These are phyloP conservation scores for Eulemur mongoz DNA, from an alignment of 2,797 vertebrate species.

Conservation along the genomic window DNA sequence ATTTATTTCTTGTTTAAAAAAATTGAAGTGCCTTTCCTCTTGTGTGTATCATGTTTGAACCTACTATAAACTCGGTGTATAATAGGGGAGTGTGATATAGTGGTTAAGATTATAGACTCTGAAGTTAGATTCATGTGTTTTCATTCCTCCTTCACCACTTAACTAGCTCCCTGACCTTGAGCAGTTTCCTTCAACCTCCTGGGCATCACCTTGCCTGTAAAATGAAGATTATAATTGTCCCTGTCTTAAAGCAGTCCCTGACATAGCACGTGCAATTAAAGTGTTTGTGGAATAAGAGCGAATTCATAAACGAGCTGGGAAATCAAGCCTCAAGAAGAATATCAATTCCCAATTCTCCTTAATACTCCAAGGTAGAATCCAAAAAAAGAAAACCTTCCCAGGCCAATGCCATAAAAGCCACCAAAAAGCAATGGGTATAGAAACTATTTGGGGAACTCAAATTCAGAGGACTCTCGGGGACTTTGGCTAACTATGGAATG, in stretches of 20 bases:
- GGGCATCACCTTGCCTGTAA: neutral
- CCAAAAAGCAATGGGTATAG: neutral
- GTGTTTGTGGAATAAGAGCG: neutral
- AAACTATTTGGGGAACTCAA: neutral
- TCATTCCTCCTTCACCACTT: neutral
- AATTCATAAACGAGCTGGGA: constrained; percentile 9
- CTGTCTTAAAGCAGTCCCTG: neutral
- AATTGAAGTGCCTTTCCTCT: neutral
- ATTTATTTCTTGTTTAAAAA: neutral
- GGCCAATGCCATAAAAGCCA: neutral
- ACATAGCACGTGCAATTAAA: neutral
- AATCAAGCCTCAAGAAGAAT: neutral
- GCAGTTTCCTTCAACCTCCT: neutral
- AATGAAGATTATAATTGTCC: neutral
- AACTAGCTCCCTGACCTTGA: neutral
- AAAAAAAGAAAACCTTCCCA: neutral
- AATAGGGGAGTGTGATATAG: neutral
- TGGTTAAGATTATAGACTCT: neutral
- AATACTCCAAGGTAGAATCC: neutral
- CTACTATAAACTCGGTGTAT: neutral
- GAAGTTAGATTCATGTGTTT: neutral
- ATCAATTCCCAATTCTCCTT: neutral
- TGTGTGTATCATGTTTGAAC: neutral
- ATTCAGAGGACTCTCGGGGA: neutral
- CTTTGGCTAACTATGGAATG: neutral